phyloP scores from a whole-genome alignment of 2,797 vertebrate species.

The Myotis myotis region DNA sequence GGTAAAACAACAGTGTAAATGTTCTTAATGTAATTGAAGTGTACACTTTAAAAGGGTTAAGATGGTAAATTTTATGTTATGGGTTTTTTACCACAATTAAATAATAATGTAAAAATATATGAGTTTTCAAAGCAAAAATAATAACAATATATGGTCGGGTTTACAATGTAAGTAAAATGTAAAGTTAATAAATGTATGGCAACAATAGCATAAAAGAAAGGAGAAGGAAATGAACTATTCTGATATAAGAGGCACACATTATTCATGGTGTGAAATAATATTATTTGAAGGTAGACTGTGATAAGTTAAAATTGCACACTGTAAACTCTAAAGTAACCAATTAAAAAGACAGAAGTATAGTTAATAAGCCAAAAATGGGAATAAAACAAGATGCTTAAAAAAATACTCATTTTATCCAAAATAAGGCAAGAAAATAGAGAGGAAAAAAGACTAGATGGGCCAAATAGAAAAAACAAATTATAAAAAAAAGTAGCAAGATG shows the following conservation, averaged over 20 bases:
- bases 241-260: neutral
- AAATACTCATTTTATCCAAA: neutral
- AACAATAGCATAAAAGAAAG: neutral
- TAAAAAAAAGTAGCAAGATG: neutral
- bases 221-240: neutral
- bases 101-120: neutral
- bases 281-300: neutral
- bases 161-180: neutral
- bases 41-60: neutral
- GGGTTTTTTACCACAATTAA: neutral
- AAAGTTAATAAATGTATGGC: neutral
- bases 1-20: neutral
- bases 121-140: neutral
- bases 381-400: constrained; percentile 1
- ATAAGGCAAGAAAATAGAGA: neutral
- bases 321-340: neutral
- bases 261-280: neutral
- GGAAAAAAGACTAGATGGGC: neutral
- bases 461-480: neutral
- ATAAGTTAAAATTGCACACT: neutral
- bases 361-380: neutral
- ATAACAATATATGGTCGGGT: neutral
- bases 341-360: neutral
- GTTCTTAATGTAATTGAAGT: neutral
- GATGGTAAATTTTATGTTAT: neutral